Percentiles rank a stretch among this genome's conserved stretches.
Conservation (phyloP, 53 echinoderm and acorn worm genomes). For the Apostichopus leukothele region DNA sequence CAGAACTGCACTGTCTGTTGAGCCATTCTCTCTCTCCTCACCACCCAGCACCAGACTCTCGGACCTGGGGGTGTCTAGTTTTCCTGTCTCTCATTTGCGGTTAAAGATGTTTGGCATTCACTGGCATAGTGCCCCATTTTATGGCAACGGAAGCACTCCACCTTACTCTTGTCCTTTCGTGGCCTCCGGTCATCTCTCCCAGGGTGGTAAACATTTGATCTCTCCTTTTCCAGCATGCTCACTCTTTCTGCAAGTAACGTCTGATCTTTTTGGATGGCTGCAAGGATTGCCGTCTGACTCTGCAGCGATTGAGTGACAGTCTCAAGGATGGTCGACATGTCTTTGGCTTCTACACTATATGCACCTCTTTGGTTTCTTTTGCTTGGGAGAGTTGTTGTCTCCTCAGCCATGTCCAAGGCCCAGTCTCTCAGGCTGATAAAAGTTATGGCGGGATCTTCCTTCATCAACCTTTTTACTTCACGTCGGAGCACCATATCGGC, state of each 20-base stretch:
- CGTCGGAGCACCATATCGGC: neutral
- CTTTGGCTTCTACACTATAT: too few relatives aligned
- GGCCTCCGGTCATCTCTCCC: neutral
- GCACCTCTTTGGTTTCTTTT: too few relatives aligned
- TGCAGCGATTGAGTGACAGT: too few relatives aligned
- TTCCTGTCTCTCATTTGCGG: neutral
- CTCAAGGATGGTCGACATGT: too few relatives aligned
- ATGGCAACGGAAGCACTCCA: slow-evolving; percentile 42
- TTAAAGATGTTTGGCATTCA: slow-evolving; percentile 4
- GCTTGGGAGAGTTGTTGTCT: neutral
- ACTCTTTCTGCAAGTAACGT: too few relatives aligned
- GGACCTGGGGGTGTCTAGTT: slow-evolving; percentile 22
- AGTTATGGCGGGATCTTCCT: neutral
- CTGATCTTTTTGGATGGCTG: too few relatives aligned
- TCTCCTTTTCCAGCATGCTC: too few relatives aligned
- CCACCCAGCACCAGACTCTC: slow-evolving; percentile 48
- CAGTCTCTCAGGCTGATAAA: slow-evolving; percentile 46
- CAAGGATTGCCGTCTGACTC: too few relatives aligned
- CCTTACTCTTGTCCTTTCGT: neutral
- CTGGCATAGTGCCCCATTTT: slow-evolving; percentile 48
- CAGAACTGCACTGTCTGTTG: neutral
- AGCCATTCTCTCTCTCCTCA: neutral
- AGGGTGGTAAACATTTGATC: too few relatives aligned
- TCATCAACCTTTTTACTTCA: slow-evolving; percentile 1
- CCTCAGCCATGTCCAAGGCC: slow-evolving; percentile 52